A percentile compares a stretch with the other conserved stretches of the same genome.
phyloP scores from a whole-genome alignment of 2,113 vertebrate genomes.

The Siniperca knerii region DNA sequence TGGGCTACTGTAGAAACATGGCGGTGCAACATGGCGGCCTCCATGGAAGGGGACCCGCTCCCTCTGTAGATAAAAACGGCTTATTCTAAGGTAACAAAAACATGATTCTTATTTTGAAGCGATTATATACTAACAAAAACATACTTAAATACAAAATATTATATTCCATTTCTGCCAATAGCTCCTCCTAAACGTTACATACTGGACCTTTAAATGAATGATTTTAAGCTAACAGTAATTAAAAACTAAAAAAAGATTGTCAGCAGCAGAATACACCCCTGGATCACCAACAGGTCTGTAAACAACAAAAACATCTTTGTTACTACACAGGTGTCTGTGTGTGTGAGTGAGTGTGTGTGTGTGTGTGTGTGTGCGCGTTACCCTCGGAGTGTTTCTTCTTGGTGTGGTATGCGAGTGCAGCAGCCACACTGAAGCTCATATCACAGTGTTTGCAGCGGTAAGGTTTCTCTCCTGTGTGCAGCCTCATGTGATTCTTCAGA shows the following conservation, averaged over 20 bases:
- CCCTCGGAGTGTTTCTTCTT: slow-evolving; percentile 94
- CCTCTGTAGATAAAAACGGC: too few species aligned
- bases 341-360: background rate
- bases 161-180: too few species aligned
- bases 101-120: too few species aligned
- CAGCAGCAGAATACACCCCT: background rate
- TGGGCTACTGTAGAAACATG: too few species aligned
- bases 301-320: background rate
- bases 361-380: slow-evolving; percentile 54
- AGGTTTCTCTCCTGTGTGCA: slow-evolving; percentile 91
- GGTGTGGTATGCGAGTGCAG: slow-evolving; percentile 91
- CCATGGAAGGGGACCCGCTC: too few species aligned
- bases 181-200: too few species aligned
- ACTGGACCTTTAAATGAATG: background rate
- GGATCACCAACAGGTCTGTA: background rate
- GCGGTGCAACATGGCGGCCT: too few species aligned
- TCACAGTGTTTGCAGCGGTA: slow-evolving; percentile 91
- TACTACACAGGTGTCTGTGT: background rate
- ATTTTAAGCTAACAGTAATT: background rate
- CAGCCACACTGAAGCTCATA: slow-evolving; percentile 91
- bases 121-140: too few species aligned
- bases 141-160: too few species aligned
- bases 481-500: slow-evolving; percentile 91
- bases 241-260: background rate
- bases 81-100: too few species aligned